These are phyloP conservation scores for Patiria pectinifera DNA, from an alignment of 53 echinoderm and acorn worm species.

Conservation along the genomic window DNA sequence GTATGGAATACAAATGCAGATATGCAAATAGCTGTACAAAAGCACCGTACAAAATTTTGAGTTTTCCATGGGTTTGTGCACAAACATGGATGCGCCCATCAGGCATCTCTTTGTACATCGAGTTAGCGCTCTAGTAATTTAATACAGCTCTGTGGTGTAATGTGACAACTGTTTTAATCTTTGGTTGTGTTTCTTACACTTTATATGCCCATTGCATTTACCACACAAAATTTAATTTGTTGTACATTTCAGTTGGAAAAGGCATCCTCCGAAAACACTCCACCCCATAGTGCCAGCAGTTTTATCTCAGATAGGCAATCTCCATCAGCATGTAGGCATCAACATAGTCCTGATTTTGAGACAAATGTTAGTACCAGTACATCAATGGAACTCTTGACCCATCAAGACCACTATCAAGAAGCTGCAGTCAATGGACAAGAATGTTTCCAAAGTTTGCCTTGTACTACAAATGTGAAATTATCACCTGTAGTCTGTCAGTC, in stretches of 20 bases:
- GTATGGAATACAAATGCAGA: too few relatives aligned
- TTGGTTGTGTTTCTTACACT: too few relatives aligned
- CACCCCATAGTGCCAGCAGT: neutral
- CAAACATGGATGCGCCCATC: too few relatives aligned
- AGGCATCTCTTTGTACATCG: too few relatives aligned
- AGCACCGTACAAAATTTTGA: too few relatives aligned
- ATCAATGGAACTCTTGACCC: neutral
- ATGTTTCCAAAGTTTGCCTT: neutral
- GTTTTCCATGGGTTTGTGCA: too few relatives aligned
- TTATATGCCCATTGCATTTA: neutral
- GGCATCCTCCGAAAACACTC: slow-evolving; percentile 16
- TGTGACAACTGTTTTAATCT: too few relatives aligned
- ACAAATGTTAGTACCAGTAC: neutral
- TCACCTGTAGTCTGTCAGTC: neutral
- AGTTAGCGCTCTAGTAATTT: too few relatives aligned
- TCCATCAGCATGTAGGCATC: neutral
- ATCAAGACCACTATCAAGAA: neutral
- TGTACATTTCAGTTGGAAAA: slow-evolving; percentile 30
- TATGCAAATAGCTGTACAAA: too few relatives aligned
- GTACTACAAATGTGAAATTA: neutral
- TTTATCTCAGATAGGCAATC: neutral
- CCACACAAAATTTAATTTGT: neutral
- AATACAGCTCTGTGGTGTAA: too few relatives aligned
- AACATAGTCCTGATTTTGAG: neutral
- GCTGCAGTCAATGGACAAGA: neutral